These are phyloP conservation scores for Apogon talboti DNA, from an alignment of 2,797 vertebrate genomes.

Conservation along the genomic window DNA sequence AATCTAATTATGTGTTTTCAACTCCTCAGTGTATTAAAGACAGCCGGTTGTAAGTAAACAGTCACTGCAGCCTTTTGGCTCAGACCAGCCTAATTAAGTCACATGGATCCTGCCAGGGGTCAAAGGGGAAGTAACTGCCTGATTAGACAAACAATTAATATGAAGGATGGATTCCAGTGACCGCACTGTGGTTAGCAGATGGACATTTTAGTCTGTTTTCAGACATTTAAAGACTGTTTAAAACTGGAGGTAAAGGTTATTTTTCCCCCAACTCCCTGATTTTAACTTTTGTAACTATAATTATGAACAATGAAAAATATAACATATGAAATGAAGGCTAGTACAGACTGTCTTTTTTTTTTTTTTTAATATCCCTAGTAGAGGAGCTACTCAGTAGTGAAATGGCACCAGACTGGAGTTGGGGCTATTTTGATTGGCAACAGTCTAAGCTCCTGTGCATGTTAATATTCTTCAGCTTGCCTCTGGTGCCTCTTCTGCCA, in stretches of 20 bases:
- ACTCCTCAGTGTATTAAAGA: conserved; percentile 61
- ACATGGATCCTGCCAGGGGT: conserved; percentile 28
- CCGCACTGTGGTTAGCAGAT: not conserved
- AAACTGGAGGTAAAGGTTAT: too few species aligned
- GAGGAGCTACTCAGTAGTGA: not conserved
- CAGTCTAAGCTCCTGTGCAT: conserved; percentile 7
- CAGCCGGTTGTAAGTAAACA: conserved; percentile 70
- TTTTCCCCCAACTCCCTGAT: too few species aligned
- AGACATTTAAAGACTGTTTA: not conserved
- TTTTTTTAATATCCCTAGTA: too few species aligned
- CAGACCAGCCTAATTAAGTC: conserved; percentile 39
- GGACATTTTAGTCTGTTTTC: not conserved
- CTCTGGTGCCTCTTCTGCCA: not conserved
- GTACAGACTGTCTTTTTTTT: too few species aligned
- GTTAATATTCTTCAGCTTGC: conserved; percentile 11
- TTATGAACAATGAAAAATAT: too few species aligned
- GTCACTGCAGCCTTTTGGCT: conserved; percentile 51
- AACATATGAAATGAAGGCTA: too few species aligned
- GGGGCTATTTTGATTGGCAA: conserved; percentile 21
- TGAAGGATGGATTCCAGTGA: not conserved
- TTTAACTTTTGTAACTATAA: not conserved
- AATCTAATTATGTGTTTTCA: conserved; percentile 72
- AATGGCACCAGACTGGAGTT: not conserved
- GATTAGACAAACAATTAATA: conserved; percentile 20
- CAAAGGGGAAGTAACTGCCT: conserved; percentile 8